phyloP scores from a whole-genome alignment of 2,888 invertebrate species.

The Tenthredo notha region DNA sequence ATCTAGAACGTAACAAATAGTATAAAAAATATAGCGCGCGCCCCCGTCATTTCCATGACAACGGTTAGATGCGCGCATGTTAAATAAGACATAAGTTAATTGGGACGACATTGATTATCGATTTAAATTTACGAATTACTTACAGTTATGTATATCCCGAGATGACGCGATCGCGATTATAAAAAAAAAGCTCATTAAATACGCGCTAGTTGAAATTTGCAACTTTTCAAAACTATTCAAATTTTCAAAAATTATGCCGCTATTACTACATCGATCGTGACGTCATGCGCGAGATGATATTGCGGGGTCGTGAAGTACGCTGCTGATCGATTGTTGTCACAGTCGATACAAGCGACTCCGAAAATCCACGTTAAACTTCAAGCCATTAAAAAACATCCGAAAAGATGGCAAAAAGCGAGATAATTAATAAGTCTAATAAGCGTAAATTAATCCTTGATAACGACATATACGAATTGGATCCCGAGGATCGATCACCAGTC shows the following conservation, averaged over 20 bases:
- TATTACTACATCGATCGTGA: background rate
- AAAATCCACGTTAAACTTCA: background rate
- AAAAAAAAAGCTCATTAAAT: background rate
- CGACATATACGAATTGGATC: constrained; percentile 80
- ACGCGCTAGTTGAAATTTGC: background rate
- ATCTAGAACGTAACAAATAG: constrained; percentile 40
- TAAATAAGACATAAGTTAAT: constrained; percentile 39
- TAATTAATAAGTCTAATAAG: constrained; percentile 66
- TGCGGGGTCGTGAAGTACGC: background rate
- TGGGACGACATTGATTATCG: constrained; percentile 10
- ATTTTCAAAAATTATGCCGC: constrained; percentile 10
- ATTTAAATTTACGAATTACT: background rate
- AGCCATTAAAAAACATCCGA: background rate
- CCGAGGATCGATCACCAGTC: constrained; percentile 75
- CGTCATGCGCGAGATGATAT: background rate
- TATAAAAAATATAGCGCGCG: constrained; percentile 49
- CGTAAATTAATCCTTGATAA: constrained; percentile 79
- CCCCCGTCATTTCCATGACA: constrained; percentile 35
- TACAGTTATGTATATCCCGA: background rate
- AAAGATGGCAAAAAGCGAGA: constrained; percentile 17
- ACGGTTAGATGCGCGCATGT: constrained; percentile 38
- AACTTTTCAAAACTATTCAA: background rate
- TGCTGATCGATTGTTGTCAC: constrained; percentile 5
- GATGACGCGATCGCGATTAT: background rate
- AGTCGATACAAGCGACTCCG: background rate